Evolutionary conservation across 2,113 vertebrate species (phyloP).

Genomic region (Lamprologus ornatipinnis): DNA sequence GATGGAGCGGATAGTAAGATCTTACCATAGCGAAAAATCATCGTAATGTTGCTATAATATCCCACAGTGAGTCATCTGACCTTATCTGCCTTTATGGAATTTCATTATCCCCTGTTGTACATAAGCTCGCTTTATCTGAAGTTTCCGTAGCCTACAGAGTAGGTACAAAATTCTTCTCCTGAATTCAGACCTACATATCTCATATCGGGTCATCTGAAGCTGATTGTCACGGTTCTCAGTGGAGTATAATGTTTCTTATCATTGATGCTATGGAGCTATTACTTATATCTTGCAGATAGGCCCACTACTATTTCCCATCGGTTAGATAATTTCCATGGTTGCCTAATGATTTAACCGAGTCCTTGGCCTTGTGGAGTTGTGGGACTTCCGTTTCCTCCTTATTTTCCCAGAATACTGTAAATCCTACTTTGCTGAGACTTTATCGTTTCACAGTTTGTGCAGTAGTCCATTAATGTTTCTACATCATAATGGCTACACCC

Average conservation of each 20-base stretch:
- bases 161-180: not conserved
- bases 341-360: not conserved
- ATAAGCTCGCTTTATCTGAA: not conserved
- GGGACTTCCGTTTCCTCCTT: not conserved
- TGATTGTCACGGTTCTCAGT: not conserved
- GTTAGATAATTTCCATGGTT: not conserved
- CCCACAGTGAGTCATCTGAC: not conserved
- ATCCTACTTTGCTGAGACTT: not conserved
- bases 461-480: not conserved
- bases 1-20: slow-evolving; percentile 38
- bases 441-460: not conserved
- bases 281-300: slow-evolving; percentile 7
- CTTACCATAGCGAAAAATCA: not conserved
- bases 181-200: not conserved
- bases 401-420: not conserved
- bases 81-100: slow-evolving; percentile 7
- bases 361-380: not conserved
- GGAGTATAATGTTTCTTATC: slow-evolving; percentile 33
- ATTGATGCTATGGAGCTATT: slow-evolving; percentile 3
- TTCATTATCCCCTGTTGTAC: not conserved
- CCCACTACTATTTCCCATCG: not conserved
- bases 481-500: not conserved
- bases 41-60: not conserved
- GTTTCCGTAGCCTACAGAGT: not conserved
- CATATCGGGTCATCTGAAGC: not conserved